These are phyloP conservation scores for Epizoanthus illoricatus DNA, from an alignment of 92 coral and sea anemone genomes.

Conservation along the genomic window DNA sequence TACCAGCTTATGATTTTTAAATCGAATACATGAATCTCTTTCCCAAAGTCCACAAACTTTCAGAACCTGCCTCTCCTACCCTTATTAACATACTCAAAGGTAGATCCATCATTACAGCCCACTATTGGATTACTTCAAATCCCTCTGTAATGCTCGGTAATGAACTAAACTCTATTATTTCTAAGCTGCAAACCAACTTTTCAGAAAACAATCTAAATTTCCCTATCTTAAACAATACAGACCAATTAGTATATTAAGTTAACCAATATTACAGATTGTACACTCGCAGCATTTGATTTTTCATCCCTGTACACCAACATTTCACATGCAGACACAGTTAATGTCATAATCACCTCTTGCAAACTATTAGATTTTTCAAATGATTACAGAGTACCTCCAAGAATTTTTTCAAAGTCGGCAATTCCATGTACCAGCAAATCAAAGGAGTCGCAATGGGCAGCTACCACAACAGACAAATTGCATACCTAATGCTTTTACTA, in stretches of 20 bases:
- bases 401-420: constrained; percentile 36
- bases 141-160: not conserved
- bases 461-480: constrained; percentile 33
- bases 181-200: not conserved
- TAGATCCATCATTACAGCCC: not conserved
- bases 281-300: constrained; percentile 47
- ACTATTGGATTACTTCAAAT: not conserved
- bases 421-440: constrained; percentile 39
- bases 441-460: constrained; percentile 57
- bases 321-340: constrained; percentile 23
- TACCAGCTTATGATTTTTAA: not conserved
- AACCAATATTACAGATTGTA: constrained; percentile 23
- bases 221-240: not conserved
- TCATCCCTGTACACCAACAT: constrained; percentile 46
- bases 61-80: not conserved
- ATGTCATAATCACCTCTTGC: constrained; percentile 50
- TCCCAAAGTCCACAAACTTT: not conserved
- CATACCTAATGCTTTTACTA: constrained; percentile 8
- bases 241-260: not conserved
- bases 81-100: not conserved
- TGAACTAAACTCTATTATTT: not conserved
- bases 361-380: constrained; percentile 41
- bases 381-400: constrained; percentile 29
- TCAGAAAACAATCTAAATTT: not conserved
- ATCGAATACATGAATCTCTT: not conserved